Conservation (phyloP, 1,140 invertebrate species). For the Neelides sp. region DNA sequence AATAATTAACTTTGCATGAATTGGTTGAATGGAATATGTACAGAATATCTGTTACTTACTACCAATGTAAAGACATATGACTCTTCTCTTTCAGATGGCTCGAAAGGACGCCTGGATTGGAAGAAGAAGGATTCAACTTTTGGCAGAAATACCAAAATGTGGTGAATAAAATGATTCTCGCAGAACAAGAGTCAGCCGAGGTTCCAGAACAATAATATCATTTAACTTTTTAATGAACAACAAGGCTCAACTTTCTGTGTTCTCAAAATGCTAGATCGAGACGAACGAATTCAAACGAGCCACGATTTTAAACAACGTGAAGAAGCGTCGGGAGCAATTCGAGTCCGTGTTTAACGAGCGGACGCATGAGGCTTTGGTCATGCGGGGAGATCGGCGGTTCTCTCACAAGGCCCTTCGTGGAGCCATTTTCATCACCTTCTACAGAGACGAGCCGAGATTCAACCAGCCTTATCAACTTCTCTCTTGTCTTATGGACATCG, state of each 20-base stretch:
- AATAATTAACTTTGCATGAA: no score
- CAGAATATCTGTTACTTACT: conserved; percentile 1
- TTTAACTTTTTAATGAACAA: conserved; percentile 12
- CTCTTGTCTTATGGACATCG: conserved; percentile 89
- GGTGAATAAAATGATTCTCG: conserved; percentile 57
- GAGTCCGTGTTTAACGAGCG: conserved; percentile 74
- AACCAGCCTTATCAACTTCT: conserved; percentile 92
- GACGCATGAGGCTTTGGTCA: conserved; percentile 64
- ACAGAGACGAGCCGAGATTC: conserved; percentile 89
- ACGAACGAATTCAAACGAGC: conserved; percentile 42
- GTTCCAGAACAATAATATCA: conserved; percentile 33
- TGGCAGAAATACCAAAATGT: conserved; percentile 76
- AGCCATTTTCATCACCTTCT: conserved; percentile 93
- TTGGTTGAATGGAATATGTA: neutral
- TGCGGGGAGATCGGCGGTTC: conserved; percentile 75
- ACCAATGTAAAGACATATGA: no score
- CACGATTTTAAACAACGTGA: conserved; percentile 55
- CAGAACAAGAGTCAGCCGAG: conserved; percentile 49
- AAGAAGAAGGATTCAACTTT: conserved; percentile 73
- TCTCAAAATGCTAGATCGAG: conserved; percentile 41
- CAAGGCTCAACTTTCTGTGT: conserved; percentile 8
- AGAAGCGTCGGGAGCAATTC: conserved; percentile 68
- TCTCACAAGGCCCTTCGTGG: conserved; percentile 83
- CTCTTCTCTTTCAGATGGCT: conserved; percentile 52
- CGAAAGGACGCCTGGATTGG: conserved; percentile 82